Evolutionary conservation across 1,140 invertebrate species (phyloP).

Genomic region (Mylabris phalerata): DNA sequence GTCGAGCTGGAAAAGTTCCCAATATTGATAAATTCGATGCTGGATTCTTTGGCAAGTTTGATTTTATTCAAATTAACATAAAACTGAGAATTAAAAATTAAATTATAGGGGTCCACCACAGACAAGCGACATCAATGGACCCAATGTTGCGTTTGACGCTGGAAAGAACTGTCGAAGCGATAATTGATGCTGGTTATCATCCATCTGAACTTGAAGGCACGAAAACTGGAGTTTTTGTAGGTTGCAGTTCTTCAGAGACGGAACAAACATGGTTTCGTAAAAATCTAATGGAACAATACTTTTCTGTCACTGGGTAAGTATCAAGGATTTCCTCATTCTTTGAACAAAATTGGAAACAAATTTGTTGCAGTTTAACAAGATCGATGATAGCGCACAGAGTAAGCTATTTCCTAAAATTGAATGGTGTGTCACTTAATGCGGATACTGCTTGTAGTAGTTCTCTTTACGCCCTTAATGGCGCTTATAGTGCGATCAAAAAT

Average conservation of each 20-base stretch:
- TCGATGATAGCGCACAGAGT: constrained; percentile 80
- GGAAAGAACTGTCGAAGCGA: no score
- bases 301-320: neutral
- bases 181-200: constrained; percentile 73
- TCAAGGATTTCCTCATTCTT: neutral
- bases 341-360: neutral
- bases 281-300: neutral
- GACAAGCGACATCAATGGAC: no score
- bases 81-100: no score
- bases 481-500: constrained; percentile 64
- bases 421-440: constrained; percentile 72
- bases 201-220: constrained; percentile 54
- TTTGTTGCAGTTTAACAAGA: neutral
- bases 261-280: neutral
- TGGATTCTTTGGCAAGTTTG: no score
- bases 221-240: constrained; percentile 73
- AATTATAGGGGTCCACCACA: no score
- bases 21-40: no score
- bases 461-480: constrained; percentile 75
- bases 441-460: constrained; percentile 91
- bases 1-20: no score
- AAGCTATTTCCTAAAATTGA: constrained; percentile 64
- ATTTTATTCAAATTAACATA: constrained; percentile 50
- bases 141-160: no score
- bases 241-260: constrained; percentile 46